A percentile compares a stretch with the other conserved stretches of the same genome.
phyloP scores from a whole-genome alignment of 2,113 vertebrate species.

The Elachura formosa region DNA sequence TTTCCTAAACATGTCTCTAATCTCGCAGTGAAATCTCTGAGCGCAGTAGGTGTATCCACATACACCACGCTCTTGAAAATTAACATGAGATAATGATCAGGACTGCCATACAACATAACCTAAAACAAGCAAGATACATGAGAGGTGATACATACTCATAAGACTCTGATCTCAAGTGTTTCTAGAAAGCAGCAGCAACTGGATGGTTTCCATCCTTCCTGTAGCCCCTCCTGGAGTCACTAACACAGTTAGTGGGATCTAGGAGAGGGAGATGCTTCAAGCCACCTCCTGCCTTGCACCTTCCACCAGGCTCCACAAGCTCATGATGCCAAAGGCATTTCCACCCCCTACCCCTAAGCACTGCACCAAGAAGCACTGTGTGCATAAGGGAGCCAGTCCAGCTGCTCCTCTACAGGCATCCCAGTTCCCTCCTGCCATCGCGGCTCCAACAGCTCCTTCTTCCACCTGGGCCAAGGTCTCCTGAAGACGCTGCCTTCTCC shows the following conservation, averaged over 20 bases:
- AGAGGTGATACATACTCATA: background rate
- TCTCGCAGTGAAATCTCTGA: conserved; percentile 23
- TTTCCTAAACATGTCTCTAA: conserved; percentile 61
- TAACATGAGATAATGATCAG: conserved; percentile 54
- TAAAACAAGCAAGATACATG: conserved; percentile 20
- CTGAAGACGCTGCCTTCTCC: background rate
- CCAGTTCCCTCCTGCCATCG: background rate
- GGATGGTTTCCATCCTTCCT: background rate
- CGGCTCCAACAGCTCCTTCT: background rate
- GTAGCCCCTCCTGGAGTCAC: background rate
- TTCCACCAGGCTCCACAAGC: background rate
- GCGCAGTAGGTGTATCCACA: conserved; percentile 5
- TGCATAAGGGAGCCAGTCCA: rapidly evolving
- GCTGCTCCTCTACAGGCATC: background rate
- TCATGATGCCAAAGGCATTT: background rate
- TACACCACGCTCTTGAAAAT: conserved; percentile 50
- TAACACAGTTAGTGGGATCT: background rate
- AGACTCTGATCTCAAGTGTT: background rate
- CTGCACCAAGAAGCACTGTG: background rate
- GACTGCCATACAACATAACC: conserved; percentile 48
- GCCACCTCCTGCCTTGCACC: background rate
- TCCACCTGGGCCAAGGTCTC: background rate
- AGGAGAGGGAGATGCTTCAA: background rate
- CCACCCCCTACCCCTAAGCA: background rate
- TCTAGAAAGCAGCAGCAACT: conserved; percentile 6